Evolutionary conservation across 2,113 vertebrate species (phyloP), one percentile per base, ranked within the genome.

Genomic region (Callocephalon fimbriatum): DNA sequence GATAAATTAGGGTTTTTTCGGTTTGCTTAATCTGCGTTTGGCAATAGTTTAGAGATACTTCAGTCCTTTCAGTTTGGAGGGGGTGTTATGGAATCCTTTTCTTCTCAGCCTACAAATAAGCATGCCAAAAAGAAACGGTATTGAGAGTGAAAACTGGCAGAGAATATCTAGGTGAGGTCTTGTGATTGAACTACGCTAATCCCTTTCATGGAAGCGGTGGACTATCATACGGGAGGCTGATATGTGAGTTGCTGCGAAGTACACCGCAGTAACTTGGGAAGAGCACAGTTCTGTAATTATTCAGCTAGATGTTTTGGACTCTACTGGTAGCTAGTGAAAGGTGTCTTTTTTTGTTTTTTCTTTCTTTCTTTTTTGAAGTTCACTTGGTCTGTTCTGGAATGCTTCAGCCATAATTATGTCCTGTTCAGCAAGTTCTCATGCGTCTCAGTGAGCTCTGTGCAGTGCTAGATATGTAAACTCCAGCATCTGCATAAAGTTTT

Each of bases 391-490:
- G 74, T 82, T 85, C 90, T 96, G 94, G 94, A 96, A 95, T 95
- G 95, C 88, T 82, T 95, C 87, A 88, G 31, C 56, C 59, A 45
- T 96, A 96, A 96, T 95, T 96, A 63, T 4, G 62, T 93, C 95
- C 92, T 93, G 87, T 96, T 96, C 96, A 83, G 93, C 96, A 82
- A 96, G 95, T 95, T 96, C 70, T 93, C 4, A 38, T 85, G 93
- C 13, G 35, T 93, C 89, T 95, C 7, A 1, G n/a, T 63, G 84
- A 90, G 92, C 87, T 66, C 74, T 29, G 42, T 22, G 62, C 45
- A 6, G 48, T n/a, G 66, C 40, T 67, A 29, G 81, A 62, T 90
- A 61, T 5, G 71, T 82, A 48, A 87, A 50, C 77, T 87, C 77
- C 45, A 53, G 32, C 77, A 87, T 82, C 86, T 85, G 65, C 87